Conservation (phyloP, 2,888 invertebrate species). For the Drosophila flavopinicola region DNA sequence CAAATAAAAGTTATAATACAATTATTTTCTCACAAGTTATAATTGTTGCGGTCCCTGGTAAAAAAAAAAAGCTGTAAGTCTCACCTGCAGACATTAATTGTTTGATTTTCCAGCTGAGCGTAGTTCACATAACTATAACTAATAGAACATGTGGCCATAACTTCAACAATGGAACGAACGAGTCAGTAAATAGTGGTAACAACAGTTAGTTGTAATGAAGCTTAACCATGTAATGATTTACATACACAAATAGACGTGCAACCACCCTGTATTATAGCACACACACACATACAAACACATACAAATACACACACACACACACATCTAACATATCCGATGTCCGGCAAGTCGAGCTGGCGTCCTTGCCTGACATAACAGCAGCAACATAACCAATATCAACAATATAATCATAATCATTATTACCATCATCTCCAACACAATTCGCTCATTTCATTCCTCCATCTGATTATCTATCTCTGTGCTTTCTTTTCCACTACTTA, state of each 20-base stretch:
- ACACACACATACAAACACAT: too few relatives aligned
- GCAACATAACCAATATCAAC: conserved; percentile 30
- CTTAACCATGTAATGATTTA: background rate
- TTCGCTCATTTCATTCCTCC: conserved; percentile 25
- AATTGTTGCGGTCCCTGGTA: too few relatives aligned
- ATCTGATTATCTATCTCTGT: conserved; percentile 25
- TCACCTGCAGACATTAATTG: background rate
- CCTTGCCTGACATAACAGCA: conserved; percentile 57
- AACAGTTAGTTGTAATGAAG: background rate
- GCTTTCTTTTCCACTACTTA: conserved; percentile 18
- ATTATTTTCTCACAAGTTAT: too few relatives aligned
- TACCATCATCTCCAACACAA: conserved; percentile 1
- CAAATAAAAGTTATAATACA: too few relatives aligned
- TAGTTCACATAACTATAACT: too few relatives aligned
- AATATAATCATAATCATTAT: conserved; percentile 15
- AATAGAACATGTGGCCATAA: background rate
- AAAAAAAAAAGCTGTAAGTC: background rate
- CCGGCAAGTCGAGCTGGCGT: conserved; percentile 41
- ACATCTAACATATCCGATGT: conserved; percentile 17
- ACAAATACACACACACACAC: too few relatives aligned
- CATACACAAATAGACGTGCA: background rate
- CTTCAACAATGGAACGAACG: background rate
- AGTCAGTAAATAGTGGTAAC: background rate
- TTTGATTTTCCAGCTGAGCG: too few relatives aligned
- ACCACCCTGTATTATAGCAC: conserved; percentile 46